These are phyloP conservation scores for Eulemur coronatus DNA, from an alignment of 2,797 vertebrate species.

Conservation along the genomic window DNA sequence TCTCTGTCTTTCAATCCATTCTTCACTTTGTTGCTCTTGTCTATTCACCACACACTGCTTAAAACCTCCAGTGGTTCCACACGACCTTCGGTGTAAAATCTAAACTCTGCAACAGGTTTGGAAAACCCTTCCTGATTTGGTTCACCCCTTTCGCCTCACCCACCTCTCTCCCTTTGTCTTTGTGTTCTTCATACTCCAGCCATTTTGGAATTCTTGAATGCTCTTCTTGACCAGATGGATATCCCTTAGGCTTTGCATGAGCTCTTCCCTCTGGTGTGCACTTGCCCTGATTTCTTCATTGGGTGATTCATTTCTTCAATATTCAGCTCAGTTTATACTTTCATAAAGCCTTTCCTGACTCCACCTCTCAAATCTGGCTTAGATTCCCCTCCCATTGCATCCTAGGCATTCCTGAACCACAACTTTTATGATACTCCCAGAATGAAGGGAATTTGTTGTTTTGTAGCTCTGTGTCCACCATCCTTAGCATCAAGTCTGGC, in stretches of 20 bases:
- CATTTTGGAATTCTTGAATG: background rate
- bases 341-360: background rate
- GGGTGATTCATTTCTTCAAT: background rate
- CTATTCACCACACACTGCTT: background rate
- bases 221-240: background rate
- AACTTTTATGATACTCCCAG: background rate
- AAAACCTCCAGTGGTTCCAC: background rate
- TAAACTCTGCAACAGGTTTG: background rate
- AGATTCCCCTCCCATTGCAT: background rate
- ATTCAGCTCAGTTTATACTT: background rate
- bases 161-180: background rate
- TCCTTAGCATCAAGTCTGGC: background rate
- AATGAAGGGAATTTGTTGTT: background rate
- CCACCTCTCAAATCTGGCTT: background rate
- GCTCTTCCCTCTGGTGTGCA: background rate
- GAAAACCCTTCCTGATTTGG: background rate
- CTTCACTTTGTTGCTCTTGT: background rate
- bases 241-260: background rate
- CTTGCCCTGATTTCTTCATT: background rate
- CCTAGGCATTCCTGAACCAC: background rate
- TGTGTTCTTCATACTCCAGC: background rate
- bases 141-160: rapidly evolving
- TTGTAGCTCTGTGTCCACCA: background rate
- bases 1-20: background rate
- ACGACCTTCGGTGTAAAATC: background rate